These are phyloP conservation scores for Caenorhabditis imperialis DNA, from an alignment of 2,888 invertebrate species.

Conservation along the genomic window DNA sequence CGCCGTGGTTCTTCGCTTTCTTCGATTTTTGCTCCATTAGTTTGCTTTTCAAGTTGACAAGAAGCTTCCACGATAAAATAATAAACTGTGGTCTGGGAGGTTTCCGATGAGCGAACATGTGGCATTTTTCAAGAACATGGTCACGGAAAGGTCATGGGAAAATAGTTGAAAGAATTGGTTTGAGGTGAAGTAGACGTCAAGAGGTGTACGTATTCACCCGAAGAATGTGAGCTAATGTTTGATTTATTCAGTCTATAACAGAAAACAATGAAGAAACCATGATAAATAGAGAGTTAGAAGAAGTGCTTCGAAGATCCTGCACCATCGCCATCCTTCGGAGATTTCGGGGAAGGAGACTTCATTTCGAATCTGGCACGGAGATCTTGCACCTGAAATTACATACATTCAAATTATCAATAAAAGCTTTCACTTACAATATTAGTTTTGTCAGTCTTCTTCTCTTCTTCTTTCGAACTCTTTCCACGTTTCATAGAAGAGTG, in stretches of 20 bases:
- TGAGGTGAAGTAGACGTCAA: no score
- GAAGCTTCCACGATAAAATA: conserved; percentile 11
- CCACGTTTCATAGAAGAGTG: conserved; percentile 33
- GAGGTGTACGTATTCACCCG: no score
- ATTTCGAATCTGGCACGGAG: conserved; percentile 51
- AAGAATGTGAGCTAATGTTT: no score
- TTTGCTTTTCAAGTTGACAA: conserved; percentile 16
- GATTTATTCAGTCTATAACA: not conserved
- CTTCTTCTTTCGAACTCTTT: conserved; percentile 14
- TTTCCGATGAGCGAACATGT: no score
- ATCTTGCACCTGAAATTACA: conserved; percentile 41
- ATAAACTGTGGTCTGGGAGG: no score
- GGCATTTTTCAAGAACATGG: no score
- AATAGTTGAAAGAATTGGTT: no score
- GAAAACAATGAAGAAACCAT: conserved; percentile 1
- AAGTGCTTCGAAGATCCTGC: conserved; percentile 28
- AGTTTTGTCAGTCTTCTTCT: conserved; percentile 37
- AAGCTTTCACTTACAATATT: conserved; percentile 31
- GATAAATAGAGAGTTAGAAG: conserved; percentile 10
- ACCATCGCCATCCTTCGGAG: conserved; percentile 29
- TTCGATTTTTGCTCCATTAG: conserved; percentile 26
- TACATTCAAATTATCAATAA: no score
- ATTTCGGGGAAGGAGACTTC: conserved; percentile 37
- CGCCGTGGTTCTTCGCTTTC: conserved; percentile 37
- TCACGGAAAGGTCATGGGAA: no score